Conservation (phyloP, 2,113 vertebrate genomes). For the Crotalus tigris region DNA sequence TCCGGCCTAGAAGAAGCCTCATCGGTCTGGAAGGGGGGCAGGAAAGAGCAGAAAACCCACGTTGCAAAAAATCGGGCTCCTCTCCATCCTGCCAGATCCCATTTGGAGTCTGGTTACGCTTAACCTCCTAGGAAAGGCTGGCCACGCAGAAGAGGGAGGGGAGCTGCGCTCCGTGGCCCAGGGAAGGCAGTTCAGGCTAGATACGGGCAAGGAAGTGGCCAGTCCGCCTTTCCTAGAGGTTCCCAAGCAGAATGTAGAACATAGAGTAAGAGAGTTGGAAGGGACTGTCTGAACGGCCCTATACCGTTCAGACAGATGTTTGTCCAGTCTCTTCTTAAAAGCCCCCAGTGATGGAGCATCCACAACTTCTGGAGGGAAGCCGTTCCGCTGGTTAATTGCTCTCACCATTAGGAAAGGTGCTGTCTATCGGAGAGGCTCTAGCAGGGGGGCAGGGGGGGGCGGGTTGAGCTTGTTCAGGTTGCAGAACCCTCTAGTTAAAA, state of each 20-base stretch:
- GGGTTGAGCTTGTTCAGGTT: neutral
- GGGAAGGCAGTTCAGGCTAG: neutral
- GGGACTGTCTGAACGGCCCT: no score
- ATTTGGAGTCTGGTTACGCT: neutral
- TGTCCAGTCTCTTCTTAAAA: no score
- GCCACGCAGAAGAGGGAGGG: neutral
- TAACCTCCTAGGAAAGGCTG: neutral
- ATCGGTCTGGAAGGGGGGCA: neutral
- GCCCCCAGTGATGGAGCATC: no score
- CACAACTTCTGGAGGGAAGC: no score
- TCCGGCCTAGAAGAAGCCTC: neutral
- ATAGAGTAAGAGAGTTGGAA: neutral
- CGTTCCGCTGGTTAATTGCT: no score
- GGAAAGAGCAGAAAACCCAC: neutral
- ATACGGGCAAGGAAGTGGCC: no score
- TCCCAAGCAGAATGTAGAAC: neutral
- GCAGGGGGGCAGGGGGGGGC: neutral
- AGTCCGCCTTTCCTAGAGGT: neutral
- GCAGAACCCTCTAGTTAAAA: neutral
- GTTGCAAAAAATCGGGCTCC: no score
- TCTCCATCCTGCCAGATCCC: accelerated
- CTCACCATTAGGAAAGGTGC: no score
- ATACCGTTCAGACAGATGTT: no score
- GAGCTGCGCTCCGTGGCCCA: neutral
- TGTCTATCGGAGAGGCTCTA: neutral